These are phyloP conservation scores for Drosophila lacicola DNA, from an alignment of 2,888 invertebrate species.

Conservation along the genomic window DNA sequence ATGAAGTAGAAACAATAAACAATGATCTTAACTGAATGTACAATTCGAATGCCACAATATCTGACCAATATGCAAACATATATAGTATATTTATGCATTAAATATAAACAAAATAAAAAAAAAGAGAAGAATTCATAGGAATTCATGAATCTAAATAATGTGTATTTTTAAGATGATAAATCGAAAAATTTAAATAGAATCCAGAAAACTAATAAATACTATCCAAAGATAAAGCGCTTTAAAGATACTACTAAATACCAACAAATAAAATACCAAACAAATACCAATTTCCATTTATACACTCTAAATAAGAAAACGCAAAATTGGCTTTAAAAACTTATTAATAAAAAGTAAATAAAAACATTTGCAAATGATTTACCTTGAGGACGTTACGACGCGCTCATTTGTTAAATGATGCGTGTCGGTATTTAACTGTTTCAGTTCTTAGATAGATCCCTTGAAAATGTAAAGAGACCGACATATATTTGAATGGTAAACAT, in stretches of 20 bases:
- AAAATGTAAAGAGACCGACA: neutral
- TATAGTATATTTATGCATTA: conserved; percentile 55
- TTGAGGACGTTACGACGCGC: conserved; percentile 31
- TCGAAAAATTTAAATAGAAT: conserved; percentile 55
- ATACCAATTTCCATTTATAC: conserved; percentile 41
- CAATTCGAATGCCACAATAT: conserved; percentile 77
- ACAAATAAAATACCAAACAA: neutral
- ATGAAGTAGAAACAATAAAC: conserved; percentile 44
- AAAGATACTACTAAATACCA: conserved; percentile 9
- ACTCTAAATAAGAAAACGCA: conserved; percentile 57
- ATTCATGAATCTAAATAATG: conserved; percentile 30
- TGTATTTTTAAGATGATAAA: conserved; percentile 49
- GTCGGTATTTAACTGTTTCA: conserved; percentile 30
- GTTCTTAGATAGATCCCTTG: conserved; percentile 42
- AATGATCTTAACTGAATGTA: conserved; percentile 67
- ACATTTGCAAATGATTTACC: conserved; percentile 31
- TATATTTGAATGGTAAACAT: neutral
- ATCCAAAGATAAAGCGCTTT: conserved; percentile 42
- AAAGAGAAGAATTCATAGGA: conserved; percentile 20
- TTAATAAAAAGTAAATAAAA: conserved; percentile 21
- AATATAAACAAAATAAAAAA: neutral
- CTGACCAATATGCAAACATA: conserved; percentile 72
- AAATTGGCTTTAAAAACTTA: conserved; percentile 68
- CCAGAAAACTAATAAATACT: conserved; percentile 29
- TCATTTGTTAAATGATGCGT: conserved; percentile 49